Evolutionary conservation across 2,797 vertebrate species (phyloP).

Genomic region (Sciurus carolinensis): DNA sequence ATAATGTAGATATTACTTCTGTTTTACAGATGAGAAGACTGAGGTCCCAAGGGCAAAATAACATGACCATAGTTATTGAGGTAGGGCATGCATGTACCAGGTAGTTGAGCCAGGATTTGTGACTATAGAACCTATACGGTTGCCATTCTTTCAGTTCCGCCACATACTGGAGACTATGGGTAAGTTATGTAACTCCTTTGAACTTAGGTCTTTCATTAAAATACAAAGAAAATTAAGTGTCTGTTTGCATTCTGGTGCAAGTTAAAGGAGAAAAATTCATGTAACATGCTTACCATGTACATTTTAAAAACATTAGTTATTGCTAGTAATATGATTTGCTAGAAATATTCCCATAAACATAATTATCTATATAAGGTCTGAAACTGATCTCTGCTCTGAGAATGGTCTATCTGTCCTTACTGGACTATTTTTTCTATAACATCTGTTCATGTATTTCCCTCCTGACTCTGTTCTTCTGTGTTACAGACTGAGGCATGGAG

Average conservation of each 20-base stretch:
- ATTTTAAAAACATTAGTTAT: not conserved
- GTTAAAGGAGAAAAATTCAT: constrained; percentile 49
- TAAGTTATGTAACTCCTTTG: not conserved
- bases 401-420: not conserved
- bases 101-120: not conserved
- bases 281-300: not conserved
- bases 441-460: not conserved
- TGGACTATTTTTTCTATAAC: not conserved
- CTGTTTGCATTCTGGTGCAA: constrained; percentile 40
- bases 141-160: not conserved
- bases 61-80: not conserved
- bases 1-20: not conserved
- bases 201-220: not conserved
- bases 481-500: not conserved
- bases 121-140: not conserved
- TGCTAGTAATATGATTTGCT: not conserved
- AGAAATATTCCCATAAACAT: not conserved
- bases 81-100: not conserved
- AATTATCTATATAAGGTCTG: not conserved
- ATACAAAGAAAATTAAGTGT: constrained; percentile 6
- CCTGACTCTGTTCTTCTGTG: not conserved
- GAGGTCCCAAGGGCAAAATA: not conserved
- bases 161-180: not conserved
- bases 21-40: constrained; percentile 6
- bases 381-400: not conserved